Conservation (phyloP, 2,113 vertebrate genomes). For the Phyllostomus hastatus region DNA sequence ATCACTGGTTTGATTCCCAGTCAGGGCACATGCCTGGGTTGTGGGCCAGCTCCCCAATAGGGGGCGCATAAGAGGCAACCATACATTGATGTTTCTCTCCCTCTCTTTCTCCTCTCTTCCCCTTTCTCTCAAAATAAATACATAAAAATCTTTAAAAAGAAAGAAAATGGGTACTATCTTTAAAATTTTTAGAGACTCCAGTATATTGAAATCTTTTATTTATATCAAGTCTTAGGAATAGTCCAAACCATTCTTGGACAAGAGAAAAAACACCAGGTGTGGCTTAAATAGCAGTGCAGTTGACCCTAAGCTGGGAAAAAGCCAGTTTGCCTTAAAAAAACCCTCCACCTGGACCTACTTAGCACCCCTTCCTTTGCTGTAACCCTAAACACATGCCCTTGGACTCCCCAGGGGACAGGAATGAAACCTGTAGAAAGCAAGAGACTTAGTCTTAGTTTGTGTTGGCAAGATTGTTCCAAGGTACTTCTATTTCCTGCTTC, state of each 20-base stretch:
- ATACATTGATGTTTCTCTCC: no score
- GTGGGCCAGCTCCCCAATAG: no score
- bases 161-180: background rate
- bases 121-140: no score
- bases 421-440: background rate
- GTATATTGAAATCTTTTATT: background rate
- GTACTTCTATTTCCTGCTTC: background rate
- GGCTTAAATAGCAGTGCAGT: constrained; percentile 48
- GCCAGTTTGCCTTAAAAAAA: constrained; percentile 32
- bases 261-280: constrained; percentile 49
- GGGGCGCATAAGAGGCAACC: no score
- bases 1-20: no score
- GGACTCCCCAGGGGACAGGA: constrained; percentile 14
- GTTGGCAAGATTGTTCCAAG: background rate
- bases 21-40: no score
- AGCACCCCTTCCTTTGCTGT: constrained; percentile 45
- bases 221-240: constrained; percentile 31
- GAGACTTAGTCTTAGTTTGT: background rate
- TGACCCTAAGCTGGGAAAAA: constrained; percentile 45
- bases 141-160: no score
- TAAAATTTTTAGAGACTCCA: background rate
- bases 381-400: constrained; percentile 42
- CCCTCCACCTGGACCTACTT: constrained; percentile 65
- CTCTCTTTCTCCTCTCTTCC: no score
- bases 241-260: constrained; percentile 45